Evolutionary conservation across 1,140 invertebrate genomes (phyloP).

Genomic region (Delia radicum): DNA sequence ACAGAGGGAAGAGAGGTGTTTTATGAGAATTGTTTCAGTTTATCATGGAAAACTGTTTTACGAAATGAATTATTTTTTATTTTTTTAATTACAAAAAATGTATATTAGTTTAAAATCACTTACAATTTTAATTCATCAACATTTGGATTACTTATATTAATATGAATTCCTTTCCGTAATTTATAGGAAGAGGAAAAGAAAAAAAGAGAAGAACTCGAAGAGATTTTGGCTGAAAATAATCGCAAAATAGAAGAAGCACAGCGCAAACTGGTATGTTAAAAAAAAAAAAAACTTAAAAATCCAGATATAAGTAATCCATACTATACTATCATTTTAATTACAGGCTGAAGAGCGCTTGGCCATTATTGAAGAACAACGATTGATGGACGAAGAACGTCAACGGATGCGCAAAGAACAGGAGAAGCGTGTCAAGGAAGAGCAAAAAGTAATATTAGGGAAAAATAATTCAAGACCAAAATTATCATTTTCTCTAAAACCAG

Average conservation of each 20-base stretch:
- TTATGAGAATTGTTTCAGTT: background rate
- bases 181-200: conserved; percentile 93
- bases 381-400: conserved; percentile 93
- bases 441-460: conserved; percentile 95
- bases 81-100: background rate
- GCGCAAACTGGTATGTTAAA: conserved; percentile 81
- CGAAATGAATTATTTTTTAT: background rate
- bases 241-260: conserved; percentile 96
- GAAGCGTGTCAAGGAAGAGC: conserved; percentile 88
- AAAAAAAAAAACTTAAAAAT: background rate
- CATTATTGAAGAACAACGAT: conserved; percentile 94
- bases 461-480: conserved; percentile 94
- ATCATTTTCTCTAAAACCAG: conserved; percentile 85
- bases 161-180: conserved; percentile 32
- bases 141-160: background rate
- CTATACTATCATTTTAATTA: conserved; percentile 25
- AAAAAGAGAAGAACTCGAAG: conserved; percentile 91
- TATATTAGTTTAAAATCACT: background rate
- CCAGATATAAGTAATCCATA: background rate
- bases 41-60: background rate
- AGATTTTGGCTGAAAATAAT: conserved; percentile 97
- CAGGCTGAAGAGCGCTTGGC: conserved; percentile 94
- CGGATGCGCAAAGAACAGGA: conserved; percentile 90
- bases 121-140: background rate
- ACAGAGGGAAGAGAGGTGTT: too few relatives aligned